These are phyloP conservation scores for Ceratina australensis DNA, from an alignment of 1,140 invertebrate species.

Conservation along the genomic window DNA sequence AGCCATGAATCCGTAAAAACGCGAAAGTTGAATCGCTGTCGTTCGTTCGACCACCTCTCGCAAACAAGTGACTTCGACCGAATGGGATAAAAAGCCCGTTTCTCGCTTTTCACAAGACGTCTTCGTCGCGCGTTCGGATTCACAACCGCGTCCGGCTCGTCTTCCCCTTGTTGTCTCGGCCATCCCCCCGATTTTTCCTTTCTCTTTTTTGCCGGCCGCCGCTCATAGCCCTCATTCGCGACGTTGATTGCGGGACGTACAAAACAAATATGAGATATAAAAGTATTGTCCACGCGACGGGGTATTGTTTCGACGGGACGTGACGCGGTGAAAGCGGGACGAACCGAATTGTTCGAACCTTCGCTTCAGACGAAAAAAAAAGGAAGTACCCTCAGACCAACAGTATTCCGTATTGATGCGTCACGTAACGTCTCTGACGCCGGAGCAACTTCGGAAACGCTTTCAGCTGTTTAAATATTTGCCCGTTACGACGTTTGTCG, in stretches of 20 bases:
- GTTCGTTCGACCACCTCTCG: not conserved
- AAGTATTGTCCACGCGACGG: slow-evolving; percentile 24
- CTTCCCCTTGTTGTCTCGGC: not conserved
- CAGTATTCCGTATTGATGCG: not conserved
- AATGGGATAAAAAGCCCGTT: not conserved
- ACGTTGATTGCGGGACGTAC: slow-evolving; percentile 16
- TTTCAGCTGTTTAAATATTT: slow-evolving; percentile 23
- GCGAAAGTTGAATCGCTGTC: slow-evolving; percentile 15
- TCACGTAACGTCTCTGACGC: not conserved
- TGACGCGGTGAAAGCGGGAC: slow-evolving; percentile 6
- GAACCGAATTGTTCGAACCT: slow-evolving; percentile 18
- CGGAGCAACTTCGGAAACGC: slow-evolving; percentile 4
- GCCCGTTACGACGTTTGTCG: not conserved
- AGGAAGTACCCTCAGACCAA: not conserved
- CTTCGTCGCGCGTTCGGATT: slow-evolving; percentile 31
- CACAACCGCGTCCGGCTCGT: not conserved
- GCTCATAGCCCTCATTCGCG: not conserved
- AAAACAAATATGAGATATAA: slow-evolving; percentile 33
- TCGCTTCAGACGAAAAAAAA: not conserved
- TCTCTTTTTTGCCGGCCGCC: not conserved
- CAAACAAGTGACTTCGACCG: not conserved
- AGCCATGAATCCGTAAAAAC: slow-evolving; percentile 21
- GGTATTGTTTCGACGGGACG: slow-evolving; percentile 10
- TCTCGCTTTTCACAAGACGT: not conserved
- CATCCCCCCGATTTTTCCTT: not conserved